Conservation (phyloP, 2,797 vertebrate genomes). For the Scolopax bukidnonensis region DNA sequence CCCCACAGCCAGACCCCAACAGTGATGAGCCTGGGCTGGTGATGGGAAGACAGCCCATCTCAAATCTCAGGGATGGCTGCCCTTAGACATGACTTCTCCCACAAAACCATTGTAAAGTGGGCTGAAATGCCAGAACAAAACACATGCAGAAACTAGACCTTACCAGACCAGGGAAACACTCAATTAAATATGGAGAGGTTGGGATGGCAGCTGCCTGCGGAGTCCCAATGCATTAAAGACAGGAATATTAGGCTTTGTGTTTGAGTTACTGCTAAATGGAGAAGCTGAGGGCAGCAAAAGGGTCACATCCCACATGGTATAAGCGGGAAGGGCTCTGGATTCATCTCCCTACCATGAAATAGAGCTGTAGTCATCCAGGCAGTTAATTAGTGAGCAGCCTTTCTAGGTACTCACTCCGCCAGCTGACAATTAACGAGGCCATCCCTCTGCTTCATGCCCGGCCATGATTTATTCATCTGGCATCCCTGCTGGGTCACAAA, state of each 20-base stretch:
- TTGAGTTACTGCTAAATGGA: neutral
- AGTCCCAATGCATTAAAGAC: accelerated
- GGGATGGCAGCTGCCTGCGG: neutral
- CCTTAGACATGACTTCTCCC: neutral
- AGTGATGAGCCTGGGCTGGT: accelerated
- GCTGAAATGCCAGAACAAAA: neutral
- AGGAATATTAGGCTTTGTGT: neutral
- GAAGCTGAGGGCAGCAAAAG: neutral
- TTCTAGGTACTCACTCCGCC: neutral
- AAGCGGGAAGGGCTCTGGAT: neutral
- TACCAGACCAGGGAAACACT: neutral
- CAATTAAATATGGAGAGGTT: accelerated
- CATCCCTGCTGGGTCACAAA: neutral
- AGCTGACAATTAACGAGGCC: slow-evolving; percentile 58
- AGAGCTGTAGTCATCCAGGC: slow-evolving; percentile 33
- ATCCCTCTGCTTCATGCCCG: slow-evolving; percentile 67
- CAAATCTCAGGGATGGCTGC: neutral
- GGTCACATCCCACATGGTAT: neutral
- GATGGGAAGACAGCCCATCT: neutral
- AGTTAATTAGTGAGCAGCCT: slow-evolving; percentile 42
- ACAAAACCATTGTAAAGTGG: accelerated
- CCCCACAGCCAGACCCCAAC: neutral
- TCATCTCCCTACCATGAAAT: neutral
- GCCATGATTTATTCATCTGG: slow-evolving; percentile 75
- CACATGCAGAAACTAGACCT: neutral